These are phyloP conservation scores for Pseudorasbora parva DNA, from an alignment of 2,113 vertebrate species.

Conservation along the genomic window DNA sequence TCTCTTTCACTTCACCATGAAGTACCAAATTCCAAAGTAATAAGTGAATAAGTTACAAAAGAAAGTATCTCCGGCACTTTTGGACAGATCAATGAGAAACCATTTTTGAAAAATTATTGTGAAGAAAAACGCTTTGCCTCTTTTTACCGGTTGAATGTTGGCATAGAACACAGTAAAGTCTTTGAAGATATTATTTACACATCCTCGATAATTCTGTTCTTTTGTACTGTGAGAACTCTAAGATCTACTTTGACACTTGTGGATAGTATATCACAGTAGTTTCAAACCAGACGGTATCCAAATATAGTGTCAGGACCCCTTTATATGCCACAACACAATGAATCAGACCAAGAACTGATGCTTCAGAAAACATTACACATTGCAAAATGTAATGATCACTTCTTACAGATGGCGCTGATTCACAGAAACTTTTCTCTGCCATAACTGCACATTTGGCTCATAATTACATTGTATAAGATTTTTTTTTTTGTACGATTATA, in stretches of 20 bases:
- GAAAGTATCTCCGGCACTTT: not conserved
- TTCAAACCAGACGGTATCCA: conserved; percentile 39
- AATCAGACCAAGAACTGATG: conserved; percentile 49
- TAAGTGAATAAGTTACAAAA: conserved; percentile 26
- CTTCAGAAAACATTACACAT: conserved; percentile 41
- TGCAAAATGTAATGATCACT: conserved; percentile 41
- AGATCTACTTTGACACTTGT: conserved; percentile 45
- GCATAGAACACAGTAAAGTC: conserved; percentile 38
- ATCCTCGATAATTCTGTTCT: conserved; percentile 1
- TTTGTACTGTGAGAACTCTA: conserved; percentile 24
- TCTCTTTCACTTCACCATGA: conserved; percentile 13
- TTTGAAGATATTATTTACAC: conserved; percentile 30
- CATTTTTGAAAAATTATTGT: not conserved
- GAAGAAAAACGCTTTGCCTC: not conserved
- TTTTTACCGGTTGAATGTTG: conserved; percentile 21
- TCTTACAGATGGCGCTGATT: conserved; percentile 48
- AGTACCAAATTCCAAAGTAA: not conserved
- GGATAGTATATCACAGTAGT: conserved; percentile 42
- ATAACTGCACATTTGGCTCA: conserved; percentile 52
- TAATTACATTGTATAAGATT: conserved; percentile 50
- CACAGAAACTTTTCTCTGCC: conserved; percentile 42
- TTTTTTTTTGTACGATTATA: conserved; percentile 26
- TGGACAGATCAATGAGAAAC: conserved; percentile 18
- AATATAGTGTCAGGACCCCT: conserved; percentile 43
- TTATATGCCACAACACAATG: conserved; percentile 44